These are phyloP conservation scores for Ceratothoa steindachneri DNA, from an alignment of 2,888 invertebrate genomes.

Conservation along the genomic window DNA sequence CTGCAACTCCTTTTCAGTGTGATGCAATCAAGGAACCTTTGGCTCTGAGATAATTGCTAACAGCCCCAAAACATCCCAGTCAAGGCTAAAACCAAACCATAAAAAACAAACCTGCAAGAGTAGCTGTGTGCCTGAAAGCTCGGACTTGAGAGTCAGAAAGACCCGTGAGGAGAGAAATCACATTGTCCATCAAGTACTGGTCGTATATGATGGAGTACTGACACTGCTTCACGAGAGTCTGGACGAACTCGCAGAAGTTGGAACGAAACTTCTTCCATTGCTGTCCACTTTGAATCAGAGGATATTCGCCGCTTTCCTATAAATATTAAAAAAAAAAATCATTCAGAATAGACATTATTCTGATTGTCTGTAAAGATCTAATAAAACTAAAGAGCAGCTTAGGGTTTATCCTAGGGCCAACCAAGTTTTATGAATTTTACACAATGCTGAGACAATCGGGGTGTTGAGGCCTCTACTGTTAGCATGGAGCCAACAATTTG, in stretches of 20 bases:
- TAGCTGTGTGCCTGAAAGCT: conserved; percentile 88
- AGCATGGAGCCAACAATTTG: too few species aligned
- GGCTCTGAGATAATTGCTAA: too few species aligned
- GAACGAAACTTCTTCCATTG: conserved; percentile 94
- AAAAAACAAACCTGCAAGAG: conserved; percentile 82
- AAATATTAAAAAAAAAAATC: conserved; percentile 35
- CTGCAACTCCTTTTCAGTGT: too few species aligned
- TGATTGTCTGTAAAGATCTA: neutral
- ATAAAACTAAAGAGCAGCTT: too few species aligned
- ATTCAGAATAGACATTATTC: too few species aligned
- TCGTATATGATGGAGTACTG: conserved; percentile 99
- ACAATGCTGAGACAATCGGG: too few species aligned
- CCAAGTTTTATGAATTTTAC: too few species aligned
- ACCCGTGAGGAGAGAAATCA: conserved; percentile 87
- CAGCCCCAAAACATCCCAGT: too few species aligned
- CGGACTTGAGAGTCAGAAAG: conserved; percentile 59
- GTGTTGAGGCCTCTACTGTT: too few species aligned
- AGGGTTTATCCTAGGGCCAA: too few species aligned
- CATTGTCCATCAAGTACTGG: conserved; percentile 97
- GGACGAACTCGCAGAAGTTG: conserved; percentile 96
- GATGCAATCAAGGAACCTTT: too few species aligned
- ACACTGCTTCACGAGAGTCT: conserved; percentile 78
- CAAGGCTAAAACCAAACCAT: too few species aligned
- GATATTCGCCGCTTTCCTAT: conserved; percentile 97
- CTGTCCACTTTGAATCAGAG: conserved; percentile 92